Evolutionary conservation across 2,888 invertebrate species (phyloP), one percentile per base, ranked within the genome.

Genomic region (Tholera decimalis): DNA sequence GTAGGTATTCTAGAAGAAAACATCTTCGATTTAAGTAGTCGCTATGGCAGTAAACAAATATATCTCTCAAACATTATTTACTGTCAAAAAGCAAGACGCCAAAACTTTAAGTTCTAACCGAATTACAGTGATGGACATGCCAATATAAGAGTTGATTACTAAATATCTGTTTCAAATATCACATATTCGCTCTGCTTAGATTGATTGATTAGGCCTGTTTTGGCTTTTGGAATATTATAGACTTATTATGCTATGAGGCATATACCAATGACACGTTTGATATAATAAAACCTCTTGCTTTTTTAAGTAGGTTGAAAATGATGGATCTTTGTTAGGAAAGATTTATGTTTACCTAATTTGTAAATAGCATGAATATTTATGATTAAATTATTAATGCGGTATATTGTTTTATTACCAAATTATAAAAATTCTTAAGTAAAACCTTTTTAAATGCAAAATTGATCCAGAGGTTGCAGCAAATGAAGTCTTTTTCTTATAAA

Each of bases 341-440:
- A 24, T 26, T 43, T n/a, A 37, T 37, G 8, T n/a, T 22, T 18
- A 28, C 3, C 3, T 15, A 39, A 63, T 62, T 61, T 54, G 9
- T 1, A 4, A 26, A 13, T 43, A 9, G 2, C 13, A 26, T 60
- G 7, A 24, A 24, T 24, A n/a, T n/a, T n/a, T 13, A 11, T 30
- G 11, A 30, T 9, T 15, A 8, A 15, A 5, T 22, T 22, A 33
- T 20, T 47, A 18, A 28, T 47, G 22, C 22, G 7, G 11, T 15
- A 13, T 11, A 22, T 11, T 20, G 20, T 41, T 2, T 41, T 39
- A 7, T 39, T 39, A 8, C 15, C 11, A n/a, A 22, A 20, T n/a
- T n/a, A n/a, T n/a, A n/a, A n/a, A n/a, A n/a, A n/a, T n/a, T n/a
- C n/a, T n/a, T n/a, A n/a, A n/a, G n/a, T n/a, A n/a, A n/a, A n/a